Base-by-base conservation (phyloP, 2,797 vertebrate genomes). In the Centropyge bicolor region DNA sequence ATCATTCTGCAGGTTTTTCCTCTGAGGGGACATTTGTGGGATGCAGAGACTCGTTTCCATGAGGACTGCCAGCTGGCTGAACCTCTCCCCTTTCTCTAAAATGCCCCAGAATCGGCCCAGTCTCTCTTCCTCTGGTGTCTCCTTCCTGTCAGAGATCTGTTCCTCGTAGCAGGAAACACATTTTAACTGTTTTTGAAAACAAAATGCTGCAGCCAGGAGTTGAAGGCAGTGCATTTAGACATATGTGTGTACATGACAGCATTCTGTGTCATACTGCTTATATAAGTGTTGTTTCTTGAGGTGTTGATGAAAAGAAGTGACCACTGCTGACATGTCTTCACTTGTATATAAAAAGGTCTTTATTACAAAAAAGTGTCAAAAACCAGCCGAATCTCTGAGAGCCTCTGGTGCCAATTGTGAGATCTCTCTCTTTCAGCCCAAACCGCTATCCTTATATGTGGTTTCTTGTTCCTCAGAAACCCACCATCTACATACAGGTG, bases 41-140 rank as follows among this genome's bases (percentile, higher is more conserved):
- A 85, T 48, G 41, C 60, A 60, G 61, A 70, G 70, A 64, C 77
- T n/a, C 43, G 65, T 74, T 78, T 89, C 86, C 71, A 81, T 27
- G 20, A 84, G 24, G 52, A 38, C 61, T 76, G 86, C 74, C 82
- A 91, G 88, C 60, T 90, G 82, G 74, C 81, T 57, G 36, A 68
- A 77, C 59, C 17, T 64, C 82, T 59, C 17, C 16, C 72, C 66
- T 61, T 74, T 89, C 63, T 78, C 61, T 72, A 70, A 66, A 81
- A 81, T 66, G 59, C 27, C 79, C 77, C 74, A 68, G 67, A 86
- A 87, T 77, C 70, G 41, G 66, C 82, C 65, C 40, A 52, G 46
- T 74, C 66, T 77, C 69, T 76, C 59, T 67, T 64, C 13, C 43
- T 43, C 17, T 48, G 38, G 35, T 70, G 22, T 70, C 31, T 51